Evolutionary conservation across 2,888 invertebrate species (phyloP), one percentile per base, ranked within the genome.

Genomic region (Epirrita christyi): DNA sequence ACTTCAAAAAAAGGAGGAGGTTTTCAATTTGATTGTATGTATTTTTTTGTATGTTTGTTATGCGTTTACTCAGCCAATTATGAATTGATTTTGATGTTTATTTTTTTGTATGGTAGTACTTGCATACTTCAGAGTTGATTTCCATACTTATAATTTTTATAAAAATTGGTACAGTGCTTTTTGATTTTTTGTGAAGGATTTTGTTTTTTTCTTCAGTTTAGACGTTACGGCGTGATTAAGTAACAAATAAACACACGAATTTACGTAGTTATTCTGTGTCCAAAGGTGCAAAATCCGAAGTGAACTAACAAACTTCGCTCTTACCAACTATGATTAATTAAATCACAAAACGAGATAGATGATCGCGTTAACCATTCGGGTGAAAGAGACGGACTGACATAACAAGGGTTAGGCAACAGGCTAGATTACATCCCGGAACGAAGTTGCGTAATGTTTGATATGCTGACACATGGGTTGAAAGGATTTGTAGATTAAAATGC

Each of bases 391-490:
- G 58, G 45, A 60, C 28, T 44, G 41, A 59, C 54, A 49, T 59
- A 59, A 54, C 41, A 13, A 37, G 50, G 50, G 32, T 47, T 55
- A 50, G 59, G 38, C 54, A 58, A 53, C 57, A 53, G 52, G 57
- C 54, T 62, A 48, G 64, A 64, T 65, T 61, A 61, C 54, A 47
- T 53, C 53, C 61, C 62, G 57, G 55, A 61, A 64, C 56, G 56
- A 56, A 52, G 53, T 67, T 59, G 55, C 61, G 63, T 55, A 64
- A 63, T 57, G 37, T 46, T 71, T 55, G 77, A 77, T 78, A 78
- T 75, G 67, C 55, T 34, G 59, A 75, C 74, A 73, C 55, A 75
- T 70, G 28, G 71, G 0, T 21, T 0, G 9, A 6, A 9, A 56
- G 53, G 37, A 61, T n/a, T 6, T 1, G 6, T 6, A 38, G 7